Base-by-base conservation (phyloP, 2,888 invertebrate species). In the Periphyllus acericola region DNA sequence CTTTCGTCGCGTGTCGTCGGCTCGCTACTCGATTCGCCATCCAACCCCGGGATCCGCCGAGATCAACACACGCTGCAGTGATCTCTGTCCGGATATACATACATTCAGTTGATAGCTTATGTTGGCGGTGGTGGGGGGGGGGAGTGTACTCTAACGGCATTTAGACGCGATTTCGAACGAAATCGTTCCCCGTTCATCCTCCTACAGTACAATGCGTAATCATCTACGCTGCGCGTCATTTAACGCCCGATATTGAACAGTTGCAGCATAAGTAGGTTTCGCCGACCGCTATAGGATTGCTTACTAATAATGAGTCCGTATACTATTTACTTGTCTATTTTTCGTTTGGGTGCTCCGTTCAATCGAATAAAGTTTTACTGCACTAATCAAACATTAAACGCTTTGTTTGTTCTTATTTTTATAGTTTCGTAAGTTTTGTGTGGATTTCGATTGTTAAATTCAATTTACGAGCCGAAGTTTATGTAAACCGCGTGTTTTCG, bases 311-410 rank as follows among this genome's bases (percentile, higher is more conserved):
- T 46, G 14, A 8, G 52, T 82, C 32, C 52, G 29, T 52, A 8
- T 72, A n/a, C 52, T 82, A n/a, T 83, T 74, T 83, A 36, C 34
- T 52, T n/a, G n/a, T n/a, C n/a, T n/a, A n/a, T n/a, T 83, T 83
- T 83, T 83, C 83, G 74, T 72, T 74, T 17, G 29, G 17, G 29
- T 52, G 72, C 34, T 83, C 14, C 71, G 4, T 6, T 34, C n/a
- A n/a, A 19, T n/a, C 34, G 34, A 74, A 74, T 83, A 55, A 72
- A 55, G n/a, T 55, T 14, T 9, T 29, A 52, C n/a, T n/a, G n/a
- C 71, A 14, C n/a, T 9, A 29, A 55, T 9, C 8, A 71, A 82
- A 74, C n/a, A 29, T 55, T 55, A 55, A 46, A 55, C 19, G n/a
- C 4, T 83, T n/a, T 55, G 55, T 83, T 83, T 74, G 11, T 83